phyloP scores from a whole-genome alignment of 2,888 invertebrate species.

The Bursaphelenchus okinawaensis region DNA sequence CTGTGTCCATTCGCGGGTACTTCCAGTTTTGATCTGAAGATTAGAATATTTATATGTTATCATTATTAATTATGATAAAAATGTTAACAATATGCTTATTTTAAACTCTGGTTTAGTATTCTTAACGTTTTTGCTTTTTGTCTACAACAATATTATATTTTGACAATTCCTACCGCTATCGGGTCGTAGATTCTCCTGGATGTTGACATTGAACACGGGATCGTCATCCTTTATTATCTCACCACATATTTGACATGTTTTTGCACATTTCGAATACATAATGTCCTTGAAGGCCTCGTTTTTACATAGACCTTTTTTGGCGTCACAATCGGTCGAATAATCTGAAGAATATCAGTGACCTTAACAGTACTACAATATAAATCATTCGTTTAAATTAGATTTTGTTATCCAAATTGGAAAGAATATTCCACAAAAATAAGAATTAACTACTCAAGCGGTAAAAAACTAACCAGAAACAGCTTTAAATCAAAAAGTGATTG shows the following conservation, averaged over 20 bases:
- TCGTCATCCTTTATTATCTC: conserved; percentile 14
- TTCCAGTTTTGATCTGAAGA: neutral
- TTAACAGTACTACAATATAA: no score
- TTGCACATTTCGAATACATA: conserved; percentile 20
- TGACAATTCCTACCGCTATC: neutral
- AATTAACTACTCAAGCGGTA: neutral
- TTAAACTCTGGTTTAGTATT: no score
- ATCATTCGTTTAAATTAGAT: neutral
- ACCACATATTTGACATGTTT: conserved; percentile 20
- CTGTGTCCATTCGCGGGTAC: neutral
- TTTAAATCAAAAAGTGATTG: neutral
- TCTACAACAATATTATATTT: no score
- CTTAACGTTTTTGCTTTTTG: no score
- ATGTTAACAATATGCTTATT: no score
- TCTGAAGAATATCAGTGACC: conserved; percentile 17
- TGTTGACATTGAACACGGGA: neutral
- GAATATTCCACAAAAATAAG: no score
- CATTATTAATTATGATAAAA: no score
- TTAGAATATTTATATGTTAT: no score
- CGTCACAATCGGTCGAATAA: conserved; percentile 16
- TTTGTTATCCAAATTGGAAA: no score
- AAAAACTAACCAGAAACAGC: neutral
- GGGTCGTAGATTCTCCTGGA: neutral
- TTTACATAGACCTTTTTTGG: conserved; percentile 15
- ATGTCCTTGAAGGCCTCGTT: conserved; percentile 27